phyloP scores from a whole-genome alignment of 2,888 invertebrate species.

The Halocaridina rubra region DNA sequence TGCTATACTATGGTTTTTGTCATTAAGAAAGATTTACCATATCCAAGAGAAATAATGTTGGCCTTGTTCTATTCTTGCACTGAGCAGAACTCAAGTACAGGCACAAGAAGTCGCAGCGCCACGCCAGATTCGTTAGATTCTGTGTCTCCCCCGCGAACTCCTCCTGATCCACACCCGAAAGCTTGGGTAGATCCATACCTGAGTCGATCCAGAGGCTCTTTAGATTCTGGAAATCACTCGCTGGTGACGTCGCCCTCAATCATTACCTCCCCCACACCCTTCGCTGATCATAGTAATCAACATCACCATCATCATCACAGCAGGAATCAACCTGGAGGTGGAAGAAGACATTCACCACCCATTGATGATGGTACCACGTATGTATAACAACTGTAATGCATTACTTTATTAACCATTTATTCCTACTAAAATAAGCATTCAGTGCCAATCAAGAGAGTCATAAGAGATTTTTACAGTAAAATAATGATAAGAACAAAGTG shows the following conservation, averaged over 20 bases:
- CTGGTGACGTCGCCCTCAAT: slow-evolving; percentile 40
- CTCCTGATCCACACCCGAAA: slow-evolving; percentile 67
- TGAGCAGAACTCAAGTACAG: slow-evolving; percentile 81
- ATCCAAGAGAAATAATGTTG: too few relatives aligned
- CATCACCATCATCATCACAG: not conserved
- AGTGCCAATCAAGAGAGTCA: too few relatives aligned
- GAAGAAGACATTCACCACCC: slow-evolving; percentile 33
- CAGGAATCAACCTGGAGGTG: not conserved
- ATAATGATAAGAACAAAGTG: too few relatives aligned
- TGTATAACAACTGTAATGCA: too few relatives aligned
- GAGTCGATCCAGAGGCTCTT: slow-evolving; percentile 54
- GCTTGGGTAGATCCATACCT: slow-evolving; percentile 57
- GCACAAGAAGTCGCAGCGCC: slow-evolving; percentile 75
- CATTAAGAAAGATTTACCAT: too few relatives aligned
- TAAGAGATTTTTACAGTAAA: too few relatives aligned
- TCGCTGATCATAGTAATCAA: slow-evolving; percentile 68
- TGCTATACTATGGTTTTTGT: too few relatives aligned
- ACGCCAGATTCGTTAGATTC: slow-evolving; percentile 91
- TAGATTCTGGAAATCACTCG: slow-evolving; percentile 54
- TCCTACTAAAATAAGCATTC: too few relatives aligned
- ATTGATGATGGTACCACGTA: slow-evolving; percentile 27
- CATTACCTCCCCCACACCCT: slow-evolving; percentile 66
- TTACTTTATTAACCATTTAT: too few relatives aligned
- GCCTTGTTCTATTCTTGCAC: not conserved
- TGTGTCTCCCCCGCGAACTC: slow-evolving; percentile 71